These are phyloP conservation scores for Epistrophe eligans DNA, from an alignment of 2,888 invertebrate genomes.

Conservation along the genomic window DNA sequence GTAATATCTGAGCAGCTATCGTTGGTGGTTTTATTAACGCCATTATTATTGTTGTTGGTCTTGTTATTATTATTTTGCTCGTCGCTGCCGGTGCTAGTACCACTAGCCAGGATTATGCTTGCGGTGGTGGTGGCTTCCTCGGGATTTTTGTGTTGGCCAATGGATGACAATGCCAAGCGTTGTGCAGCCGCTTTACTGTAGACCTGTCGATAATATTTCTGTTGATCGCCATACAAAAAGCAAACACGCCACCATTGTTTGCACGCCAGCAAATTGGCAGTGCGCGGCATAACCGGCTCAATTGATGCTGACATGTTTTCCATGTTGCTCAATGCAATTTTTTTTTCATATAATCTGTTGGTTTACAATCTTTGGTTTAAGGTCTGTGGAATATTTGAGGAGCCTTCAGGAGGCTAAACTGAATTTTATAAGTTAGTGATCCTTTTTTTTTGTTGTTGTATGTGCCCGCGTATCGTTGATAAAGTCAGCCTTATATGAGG, in stretches of 20 bases:
- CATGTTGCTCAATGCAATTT: constrained; percentile 78
- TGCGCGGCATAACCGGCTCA: constrained; percentile 84
- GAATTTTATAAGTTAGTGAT: constrained; percentile 58
- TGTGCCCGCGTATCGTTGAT: neutral
- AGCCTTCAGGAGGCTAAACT: constrained; percentile 27
- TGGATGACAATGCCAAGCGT: constrained; percentile 84
- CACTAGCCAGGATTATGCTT: constrained; percentile 56
- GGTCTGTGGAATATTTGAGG: constrained; percentile 42
- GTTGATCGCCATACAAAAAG: constrained; percentile 94
- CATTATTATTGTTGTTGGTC: constrained; percentile 64
- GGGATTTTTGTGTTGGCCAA: constrained; percentile 72
- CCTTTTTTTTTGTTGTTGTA: constrained; percentile 7
- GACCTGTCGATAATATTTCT: constrained; percentile 92
- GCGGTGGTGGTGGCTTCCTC: constrained; percentile 54
- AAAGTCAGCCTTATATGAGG: constrained; percentile 33
- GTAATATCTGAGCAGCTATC: constrained; percentile 58
- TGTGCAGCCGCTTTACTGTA: constrained; percentile 87
- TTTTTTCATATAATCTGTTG: constrained; percentile 65
- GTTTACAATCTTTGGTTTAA: constrained; percentile 70
- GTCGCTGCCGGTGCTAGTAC: constrained; percentile 64
- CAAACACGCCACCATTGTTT: constrained; percentile 96
- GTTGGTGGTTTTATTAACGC: constrained; percentile 70
- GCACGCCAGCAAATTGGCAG: constrained; percentile 91
- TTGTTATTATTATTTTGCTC: constrained; percentile 78
- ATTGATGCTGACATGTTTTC: constrained; percentile 81